A percentile compares a stretch with the other conserved stretches of the same genome.
phyloP scores from a whole-genome alignment of 2,797 vertebrate genomes.

The Manis javanica region DNA sequence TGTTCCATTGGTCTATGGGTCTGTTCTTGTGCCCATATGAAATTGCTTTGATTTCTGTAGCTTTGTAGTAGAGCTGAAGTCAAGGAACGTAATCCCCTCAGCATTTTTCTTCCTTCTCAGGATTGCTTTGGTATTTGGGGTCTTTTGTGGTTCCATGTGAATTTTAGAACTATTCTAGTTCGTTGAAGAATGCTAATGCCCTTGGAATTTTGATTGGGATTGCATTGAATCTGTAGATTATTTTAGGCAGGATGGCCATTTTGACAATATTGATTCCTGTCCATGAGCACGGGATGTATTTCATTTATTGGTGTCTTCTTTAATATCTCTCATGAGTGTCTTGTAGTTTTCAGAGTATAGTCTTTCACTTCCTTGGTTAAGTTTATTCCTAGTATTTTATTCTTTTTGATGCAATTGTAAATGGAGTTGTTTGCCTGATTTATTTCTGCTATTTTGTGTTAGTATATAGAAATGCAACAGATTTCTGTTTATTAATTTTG shows the following conservation, averaged over 20 bases:
- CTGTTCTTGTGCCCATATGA: too few relatives aligned
- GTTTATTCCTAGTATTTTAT: background rate
- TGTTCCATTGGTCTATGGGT: too few relatives aligned
- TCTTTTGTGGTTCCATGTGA: background rate
- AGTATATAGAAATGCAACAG: background rate
- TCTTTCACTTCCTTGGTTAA: background rate
- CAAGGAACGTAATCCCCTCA: background rate
- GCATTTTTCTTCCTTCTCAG: background rate
- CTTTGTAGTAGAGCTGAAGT: background rate
- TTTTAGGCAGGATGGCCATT: background rate
- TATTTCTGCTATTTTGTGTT: background rate
- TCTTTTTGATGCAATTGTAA: background rate
- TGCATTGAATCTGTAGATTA: background rate
- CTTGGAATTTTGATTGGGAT: background rate
- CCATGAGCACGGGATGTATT: background rate
- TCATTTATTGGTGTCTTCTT: background rate
- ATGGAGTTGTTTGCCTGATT: slow-evolving; percentile 1
- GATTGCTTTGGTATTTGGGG: background rate
- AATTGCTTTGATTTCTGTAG: background rate
- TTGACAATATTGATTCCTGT: background rate
- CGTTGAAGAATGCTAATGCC: background rate
- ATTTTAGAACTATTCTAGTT: background rate
- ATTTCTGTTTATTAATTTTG: background rate
- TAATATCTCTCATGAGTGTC: background rate
- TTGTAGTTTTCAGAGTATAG: background rate